Base-by-base conservation (phyloP, 2,797 vertebrate species). In the Leuciscus waleckii region DNA sequence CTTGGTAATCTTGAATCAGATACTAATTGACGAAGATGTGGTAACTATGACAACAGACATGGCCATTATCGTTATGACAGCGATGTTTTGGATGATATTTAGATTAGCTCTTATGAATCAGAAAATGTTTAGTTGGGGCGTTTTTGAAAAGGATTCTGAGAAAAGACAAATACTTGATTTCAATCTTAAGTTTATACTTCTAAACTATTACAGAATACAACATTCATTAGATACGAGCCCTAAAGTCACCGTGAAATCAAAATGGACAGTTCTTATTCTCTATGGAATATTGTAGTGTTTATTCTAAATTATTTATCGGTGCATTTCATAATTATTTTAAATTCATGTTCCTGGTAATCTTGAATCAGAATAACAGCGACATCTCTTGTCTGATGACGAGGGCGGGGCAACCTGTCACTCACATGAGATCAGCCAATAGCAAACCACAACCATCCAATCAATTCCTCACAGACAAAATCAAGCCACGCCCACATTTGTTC, bases 1-100 rank as follows among this genome's bases (percentile, higher is more conserved):
- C 43, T 43, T 43, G 43, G 43, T 43, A 43, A 43, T 43, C 43
- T 43, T 43, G 43, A 43, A 43, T 43, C 11, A 43, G 11, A 43
- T 13, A 13, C 13, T 43, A 43, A 13, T 43, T 43, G 43, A 43
- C 0, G 43, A 43, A 43, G 17, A 61, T 61, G 69, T 61, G 68
- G 69, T 82, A 21, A 61, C 54, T 63, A 73, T n/a, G 54, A 73
- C 80, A 82, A 73, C 80, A 73, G 69, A 21, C 35, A 21, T 23
- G n/a, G n/a, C 11, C 65, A 81, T 54, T 49, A 81, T 58, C 5
- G 26, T 63, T 9, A 1, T 17, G 49, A 51, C 49, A 51, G 17
- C 5, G 17, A 51, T 63, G 2, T 29, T 63, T 29, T 63, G 23
- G n/a, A n/a, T 58, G n/a, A 82, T 82, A 61, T 61, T 71, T 58